These are phyloP conservation scores for Lonchura striata DNA, from an alignment of 2,113 vertebrate species.

Conservation along the genomic window DNA sequence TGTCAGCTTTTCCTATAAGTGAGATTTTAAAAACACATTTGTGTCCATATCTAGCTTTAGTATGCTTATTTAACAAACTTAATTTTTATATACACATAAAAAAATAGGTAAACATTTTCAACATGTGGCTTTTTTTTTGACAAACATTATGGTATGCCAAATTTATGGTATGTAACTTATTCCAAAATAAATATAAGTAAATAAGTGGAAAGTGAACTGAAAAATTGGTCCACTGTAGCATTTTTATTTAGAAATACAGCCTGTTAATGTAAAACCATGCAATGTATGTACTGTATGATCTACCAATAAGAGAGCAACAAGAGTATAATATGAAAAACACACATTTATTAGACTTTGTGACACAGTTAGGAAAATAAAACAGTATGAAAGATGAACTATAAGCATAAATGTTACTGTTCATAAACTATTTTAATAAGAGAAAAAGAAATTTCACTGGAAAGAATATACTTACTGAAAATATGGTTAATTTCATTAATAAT, in stretches of 20 bases:
- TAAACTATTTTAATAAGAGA: background rate
- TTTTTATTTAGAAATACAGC: background rate
- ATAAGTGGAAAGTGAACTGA: background rate
- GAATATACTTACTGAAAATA: background rate
- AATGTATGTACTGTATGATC: background rate
- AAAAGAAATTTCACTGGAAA: background rate
- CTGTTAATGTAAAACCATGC: background rate
- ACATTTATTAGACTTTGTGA: background rate
- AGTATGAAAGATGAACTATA: background rate
- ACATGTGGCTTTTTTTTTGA: background rate
- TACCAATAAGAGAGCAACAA: background rate
- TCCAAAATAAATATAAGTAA: background rate
- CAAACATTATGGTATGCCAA: rapidly evolving
- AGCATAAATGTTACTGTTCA: background rate
- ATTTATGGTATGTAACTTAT: background rate
- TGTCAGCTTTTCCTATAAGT: background rate
- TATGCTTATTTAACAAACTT: background rate
- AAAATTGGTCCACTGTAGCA: background rate
- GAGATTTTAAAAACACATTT: background rate
- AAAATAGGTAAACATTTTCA: background rate
- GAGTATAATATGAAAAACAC: background rate
- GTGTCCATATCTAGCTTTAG: background rate
- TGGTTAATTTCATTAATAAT: background rate
- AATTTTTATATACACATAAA: background rate
- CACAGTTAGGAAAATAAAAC: slow-evolving; percentile 16